phyloP scores from a whole-genome alignment of 2,888 invertebrate genomes.

The Himalopsyche kuldschensis region DNA sequence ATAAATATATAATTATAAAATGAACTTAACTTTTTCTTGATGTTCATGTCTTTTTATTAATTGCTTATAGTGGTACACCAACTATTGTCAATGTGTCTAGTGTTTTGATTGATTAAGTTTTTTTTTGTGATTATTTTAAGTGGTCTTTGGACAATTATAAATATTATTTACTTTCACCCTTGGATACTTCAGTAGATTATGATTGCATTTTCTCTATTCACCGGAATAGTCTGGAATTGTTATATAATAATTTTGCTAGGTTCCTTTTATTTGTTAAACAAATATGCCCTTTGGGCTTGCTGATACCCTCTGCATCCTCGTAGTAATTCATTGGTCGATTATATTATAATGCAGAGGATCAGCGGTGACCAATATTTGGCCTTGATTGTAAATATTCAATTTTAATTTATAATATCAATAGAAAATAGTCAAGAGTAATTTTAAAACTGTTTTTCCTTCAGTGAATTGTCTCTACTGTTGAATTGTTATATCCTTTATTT shows the following conservation, averaged over 20 bases:
- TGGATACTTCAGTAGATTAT: background rate
- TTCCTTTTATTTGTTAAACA: constrained; percentile 37
- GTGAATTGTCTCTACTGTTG: no score
- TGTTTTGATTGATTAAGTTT: background rate
- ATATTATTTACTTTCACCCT: background rate
- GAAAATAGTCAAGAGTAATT: background rate
- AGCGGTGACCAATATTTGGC: constrained; percentile 39
- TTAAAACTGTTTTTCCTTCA: background rate
- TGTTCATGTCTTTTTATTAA: background rate
- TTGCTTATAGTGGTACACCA: background rate
- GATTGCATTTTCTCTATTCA: background rate
- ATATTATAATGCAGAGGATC: constrained; percentile 18
- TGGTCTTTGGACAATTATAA: background rate
- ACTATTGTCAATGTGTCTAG: background rate
- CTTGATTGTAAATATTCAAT: constrained; percentile 30
- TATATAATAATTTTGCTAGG: constrained; percentile 5
- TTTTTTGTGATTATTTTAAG: background rate
- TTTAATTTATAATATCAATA: constrained; percentile 11
- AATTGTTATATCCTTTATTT: no score
- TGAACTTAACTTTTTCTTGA: background rate
- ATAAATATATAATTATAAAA: no score
- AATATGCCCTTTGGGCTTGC: constrained; percentile 32
- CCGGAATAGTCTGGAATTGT: background rate
- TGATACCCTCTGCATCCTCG: constrained; percentile 6
- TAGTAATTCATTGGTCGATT: constrained; percentile 4